Conservation (phyloP, 2,888 invertebrate genomes). For the Listrodromus nycthemerus region DNA sequence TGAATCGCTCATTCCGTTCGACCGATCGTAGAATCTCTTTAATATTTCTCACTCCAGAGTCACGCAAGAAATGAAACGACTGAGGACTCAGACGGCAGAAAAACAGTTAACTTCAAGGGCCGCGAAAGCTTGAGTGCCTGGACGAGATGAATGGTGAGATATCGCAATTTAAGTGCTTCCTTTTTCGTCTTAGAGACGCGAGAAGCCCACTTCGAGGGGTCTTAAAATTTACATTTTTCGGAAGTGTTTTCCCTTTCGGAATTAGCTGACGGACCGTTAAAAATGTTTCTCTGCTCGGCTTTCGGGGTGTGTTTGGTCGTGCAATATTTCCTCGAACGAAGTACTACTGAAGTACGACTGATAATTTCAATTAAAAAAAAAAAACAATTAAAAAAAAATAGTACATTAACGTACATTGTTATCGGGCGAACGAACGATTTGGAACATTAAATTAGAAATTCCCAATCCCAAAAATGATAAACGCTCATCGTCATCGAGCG, state of each 20-base stretch:
- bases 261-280: background rate
- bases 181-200: background rate
- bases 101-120: background rate
- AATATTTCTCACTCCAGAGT: background rate
- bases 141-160: conserved; percentile 1
- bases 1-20: too few species aligned
- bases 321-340: too few species aligned
- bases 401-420: background rate
- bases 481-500: background rate
- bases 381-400: background rate
- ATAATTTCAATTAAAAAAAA: background rate
- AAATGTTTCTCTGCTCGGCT: background rate
- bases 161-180: conserved; percentile 12
- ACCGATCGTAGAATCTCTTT: background rate
- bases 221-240: background rate
- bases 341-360: too few species aligned
- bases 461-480: background rate
- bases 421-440: conserved; percentile 7
- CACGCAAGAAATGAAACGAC: background rate
- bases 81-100: background rate
- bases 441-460: too few species aligned
- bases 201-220: background rate
- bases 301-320: too few species aligned
- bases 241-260: background rate
- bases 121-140: background rate